Base-by-base conservation (phyloP, 2,113 vertebrate genomes). In the Oreotrochilus melanogaster region DNA sequence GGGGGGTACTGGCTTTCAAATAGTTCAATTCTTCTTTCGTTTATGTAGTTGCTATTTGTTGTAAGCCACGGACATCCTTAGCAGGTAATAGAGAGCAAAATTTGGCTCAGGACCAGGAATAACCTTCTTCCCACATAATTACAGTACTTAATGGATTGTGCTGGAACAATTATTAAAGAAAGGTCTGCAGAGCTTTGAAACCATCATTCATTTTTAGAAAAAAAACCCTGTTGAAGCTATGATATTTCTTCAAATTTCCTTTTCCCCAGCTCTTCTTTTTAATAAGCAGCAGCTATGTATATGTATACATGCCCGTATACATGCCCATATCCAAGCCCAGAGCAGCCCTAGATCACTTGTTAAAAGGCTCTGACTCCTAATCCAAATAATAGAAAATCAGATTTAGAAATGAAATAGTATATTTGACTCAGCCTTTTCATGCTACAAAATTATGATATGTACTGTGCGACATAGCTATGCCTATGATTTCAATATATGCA, bases 51-150 rank as follows among this genome's bases (percentile, higher is more conserved):
- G 66, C 31, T 94, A 17, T 66, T 92, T 87, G 51, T 17, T 24
- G 58, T 39, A 86, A 92, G 42, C 70, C 35, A 54, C 57, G 72
- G 66, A 74, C 58, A 61, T 72, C 70, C 58, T 58, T 51, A 66
- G 54, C 58, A 89, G 67, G 78, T 79, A 89, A 75, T 0, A 83
- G 31, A 70, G 62, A 92, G 60, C 33, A 70, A 58, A 65, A 11
- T 76, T 92, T 95, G 95, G 93, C 87, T 95, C 71, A 60, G 67
- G 67, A 94, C 58, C 89, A 92, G 78, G n/a, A 42, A 51, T 62
- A 89, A 73, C 87, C 37, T 86, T 53, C 83, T 95, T 93, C 43
- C 88, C 71, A 80, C 51, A 43, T 80, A 73, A 96, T 88, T 89
- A 57, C 73, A 57, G 42, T 25, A 51, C 50, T 89, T 94, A 89